Evolutionary conservation across 2,113 vertebrate species (phyloP).

Genomic region (Amphiprion percula): DNA sequence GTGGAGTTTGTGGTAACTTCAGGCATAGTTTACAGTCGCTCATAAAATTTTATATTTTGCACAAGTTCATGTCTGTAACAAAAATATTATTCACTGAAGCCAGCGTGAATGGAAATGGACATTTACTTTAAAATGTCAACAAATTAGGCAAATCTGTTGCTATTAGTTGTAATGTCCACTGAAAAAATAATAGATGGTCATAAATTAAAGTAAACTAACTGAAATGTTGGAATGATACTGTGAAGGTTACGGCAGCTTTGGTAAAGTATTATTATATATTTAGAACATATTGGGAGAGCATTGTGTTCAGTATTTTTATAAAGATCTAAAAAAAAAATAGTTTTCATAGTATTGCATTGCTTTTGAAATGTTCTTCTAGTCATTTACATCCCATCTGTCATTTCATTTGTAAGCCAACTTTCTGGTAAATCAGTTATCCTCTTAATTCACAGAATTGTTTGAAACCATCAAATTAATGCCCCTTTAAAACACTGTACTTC

Average conservation of each 20-base stretch:
- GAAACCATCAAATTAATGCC: background rate
- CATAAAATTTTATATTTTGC: constrained; percentile 49
- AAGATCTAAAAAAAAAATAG: background rate
- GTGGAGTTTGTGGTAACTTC: constrained; percentile 24
- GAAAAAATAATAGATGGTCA: background rate
- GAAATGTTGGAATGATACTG: background rate
- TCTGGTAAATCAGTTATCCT: constrained; percentile 3
- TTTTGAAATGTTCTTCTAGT: background rate
- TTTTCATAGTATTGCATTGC: background rate
- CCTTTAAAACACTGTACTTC: too few relatives aligned
- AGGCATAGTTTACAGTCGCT: constrained; percentile 47
- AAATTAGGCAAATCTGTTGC: background rate
- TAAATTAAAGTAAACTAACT: background rate
- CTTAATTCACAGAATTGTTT: constrained; percentile 22
- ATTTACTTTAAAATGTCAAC: constrained; percentile 20
- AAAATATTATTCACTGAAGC: constrained; percentile 23
- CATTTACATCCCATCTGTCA: too few relatives aligned
- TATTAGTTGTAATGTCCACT: constrained; percentile 6
- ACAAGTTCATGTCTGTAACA: constrained; percentile 29
- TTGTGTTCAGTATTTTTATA: background rate
- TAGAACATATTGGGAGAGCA: too few relatives aligned
- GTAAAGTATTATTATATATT: too few relatives aligned
- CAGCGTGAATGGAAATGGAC: background rate
- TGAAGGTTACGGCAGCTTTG: background rate
- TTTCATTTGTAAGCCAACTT: background rate